Evolutionary conservation across 2,113 vertebrate species (phyloP).

Genomic region (Dipodomys stephensi): DNA sequence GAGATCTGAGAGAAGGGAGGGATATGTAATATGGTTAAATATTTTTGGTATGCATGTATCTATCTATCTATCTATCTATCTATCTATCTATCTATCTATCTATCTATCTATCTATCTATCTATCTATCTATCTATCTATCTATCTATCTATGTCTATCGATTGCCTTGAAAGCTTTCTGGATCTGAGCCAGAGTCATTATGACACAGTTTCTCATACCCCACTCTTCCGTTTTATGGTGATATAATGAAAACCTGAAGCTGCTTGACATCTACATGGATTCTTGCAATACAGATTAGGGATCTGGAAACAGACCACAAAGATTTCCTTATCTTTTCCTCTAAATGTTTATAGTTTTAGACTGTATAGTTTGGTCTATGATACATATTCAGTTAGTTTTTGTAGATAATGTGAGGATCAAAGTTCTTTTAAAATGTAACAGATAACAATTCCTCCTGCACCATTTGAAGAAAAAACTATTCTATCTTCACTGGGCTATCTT

Average conservation of each 20-base stretch:
- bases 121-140: too few relatives aligned
- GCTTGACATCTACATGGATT: neutral
- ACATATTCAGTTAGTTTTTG: constrained; percentile 25
- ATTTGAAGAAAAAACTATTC: neutral
- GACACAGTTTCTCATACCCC: neutral
- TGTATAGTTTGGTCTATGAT: constrained; percentile 21
- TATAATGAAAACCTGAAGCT: neutral
- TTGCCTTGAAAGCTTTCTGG: neutral
- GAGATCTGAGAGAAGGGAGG: too few relatives aligned
- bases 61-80: neutral
- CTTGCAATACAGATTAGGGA: neutral
- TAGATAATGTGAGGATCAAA: neutral
- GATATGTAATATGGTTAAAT: neutral
- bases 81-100: too few relatives aligned
- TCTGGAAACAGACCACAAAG: neutral
- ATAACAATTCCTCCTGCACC: neutral
- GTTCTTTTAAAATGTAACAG: neutral
- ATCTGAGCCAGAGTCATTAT: neutral
- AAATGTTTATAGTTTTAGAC: neutral
- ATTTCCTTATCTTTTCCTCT: constrained; percentile 8
- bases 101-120: too few relatives aligned
- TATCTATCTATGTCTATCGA: too few relatives aligned
- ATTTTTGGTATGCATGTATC: neutral
- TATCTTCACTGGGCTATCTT: neutral
- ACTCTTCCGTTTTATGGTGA: neutral